phyloP scores from a whole-genome alignment of 2,888 invertebrate species.

The Pammene fasciana region DNA sequence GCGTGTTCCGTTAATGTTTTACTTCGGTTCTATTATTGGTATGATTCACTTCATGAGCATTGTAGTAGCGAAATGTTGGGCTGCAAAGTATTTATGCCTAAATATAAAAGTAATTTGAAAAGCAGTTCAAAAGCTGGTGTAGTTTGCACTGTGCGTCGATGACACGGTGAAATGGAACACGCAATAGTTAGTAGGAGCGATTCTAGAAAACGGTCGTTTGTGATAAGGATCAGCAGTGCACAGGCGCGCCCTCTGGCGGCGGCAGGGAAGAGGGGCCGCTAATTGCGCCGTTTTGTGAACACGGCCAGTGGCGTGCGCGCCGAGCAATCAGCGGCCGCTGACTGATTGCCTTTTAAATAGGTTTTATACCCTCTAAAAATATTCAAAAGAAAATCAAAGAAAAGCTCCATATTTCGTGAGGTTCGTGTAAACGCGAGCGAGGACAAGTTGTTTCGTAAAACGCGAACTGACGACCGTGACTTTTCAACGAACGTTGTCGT shows the following conservation, averaged over 20 bases:
- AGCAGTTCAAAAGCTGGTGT: slow-evolving; percentile 19
- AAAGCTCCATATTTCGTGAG: slow-evolving; percentile 63
- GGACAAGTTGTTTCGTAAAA: slow-evolving; percentile 65
- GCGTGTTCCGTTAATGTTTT: slow-evolving; percentile 65
- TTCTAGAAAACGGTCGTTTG: slow-evolving; percentile 83
- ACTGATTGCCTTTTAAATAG: slow-evolving; percentile 84
- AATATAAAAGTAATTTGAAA: slow-evolving; percentile 15
- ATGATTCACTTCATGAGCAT: slow-evolving; percentile 11
- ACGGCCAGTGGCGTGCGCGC: slow-evolving; percentile 79
- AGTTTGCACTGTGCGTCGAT: slow-evolving; percentile 45
- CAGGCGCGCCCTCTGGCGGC: slow-evolving; percentile 53
- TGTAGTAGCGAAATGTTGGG: neutral
- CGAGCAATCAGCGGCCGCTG: slow-evolving; percentile 80
- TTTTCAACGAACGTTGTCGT: slow-evolving; percentile 47
- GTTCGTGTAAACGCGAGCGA: slow-evolving; percentile 64
- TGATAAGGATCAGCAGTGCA: slow-evolving; percentile 76
- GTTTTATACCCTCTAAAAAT: slow-evolving; percentile 82
- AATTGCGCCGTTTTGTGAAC: slow-evolving; percentile 84
- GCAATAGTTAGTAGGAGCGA: slow-evolving; percentile 80
- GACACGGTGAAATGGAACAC: slow-evolving; percentile 64
- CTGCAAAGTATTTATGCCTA: neutral
- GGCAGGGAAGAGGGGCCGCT: slow-evolving; percentile 69
- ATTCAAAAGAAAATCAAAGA: slow-evolving; percentile 75
- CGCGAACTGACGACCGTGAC: slow-evolving; percentile 58
- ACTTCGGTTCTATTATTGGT: slow-evolving; percentile 28